Evolutionary conservation across 2,113 vertebrate species (phyloP).

Genomic region (Alligator mississippiensis): DNA sequence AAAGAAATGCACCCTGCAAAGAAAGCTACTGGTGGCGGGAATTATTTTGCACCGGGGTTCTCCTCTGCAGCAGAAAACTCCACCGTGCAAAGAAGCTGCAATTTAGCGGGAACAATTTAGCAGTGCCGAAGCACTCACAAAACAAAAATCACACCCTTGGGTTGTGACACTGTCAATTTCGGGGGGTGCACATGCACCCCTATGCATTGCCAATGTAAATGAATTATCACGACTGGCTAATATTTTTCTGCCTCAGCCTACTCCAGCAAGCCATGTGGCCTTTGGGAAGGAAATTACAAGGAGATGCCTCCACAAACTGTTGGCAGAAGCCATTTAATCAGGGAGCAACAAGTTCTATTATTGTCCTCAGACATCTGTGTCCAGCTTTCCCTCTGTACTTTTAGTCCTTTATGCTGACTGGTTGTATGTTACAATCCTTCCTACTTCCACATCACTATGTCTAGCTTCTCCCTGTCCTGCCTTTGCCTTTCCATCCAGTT

Average conservation of each 20-base stretch:
- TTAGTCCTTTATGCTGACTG: neutral
- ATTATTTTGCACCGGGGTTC: too few species aligned
- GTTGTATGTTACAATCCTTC: neutral
- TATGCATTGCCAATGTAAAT: too few species aligned
- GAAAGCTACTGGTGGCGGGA: too few species aligned
- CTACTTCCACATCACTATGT: neutral
- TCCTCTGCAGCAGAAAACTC: too few species aligned
- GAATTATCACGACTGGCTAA: neutral
- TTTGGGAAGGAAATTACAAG: neutral
- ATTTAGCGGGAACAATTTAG: too few species aligned
- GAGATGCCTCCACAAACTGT: neutral
- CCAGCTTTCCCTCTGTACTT: neutral
- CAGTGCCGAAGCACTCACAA: too few species aligned
- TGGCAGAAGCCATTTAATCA: neutral
- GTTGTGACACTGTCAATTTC: too few species aligned
- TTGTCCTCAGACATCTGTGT: neutral
- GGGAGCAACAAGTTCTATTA: neutral
- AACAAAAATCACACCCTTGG: too few species aligned
- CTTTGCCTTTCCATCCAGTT: neutral
- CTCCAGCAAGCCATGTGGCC: neutral
- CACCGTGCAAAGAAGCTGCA: too few species aligned
- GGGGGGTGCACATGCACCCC: too few species aligned
- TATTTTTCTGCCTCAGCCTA: neutral
- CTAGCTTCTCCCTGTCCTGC: too few species aligned
- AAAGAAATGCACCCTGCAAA: too few species aligned